A percentile compares a stretch with the other conserved stretches of the same genome.
Conservation (phyloP, 2,797 vertebrate genomes). For the Labroides dimidiatus region DNA sequence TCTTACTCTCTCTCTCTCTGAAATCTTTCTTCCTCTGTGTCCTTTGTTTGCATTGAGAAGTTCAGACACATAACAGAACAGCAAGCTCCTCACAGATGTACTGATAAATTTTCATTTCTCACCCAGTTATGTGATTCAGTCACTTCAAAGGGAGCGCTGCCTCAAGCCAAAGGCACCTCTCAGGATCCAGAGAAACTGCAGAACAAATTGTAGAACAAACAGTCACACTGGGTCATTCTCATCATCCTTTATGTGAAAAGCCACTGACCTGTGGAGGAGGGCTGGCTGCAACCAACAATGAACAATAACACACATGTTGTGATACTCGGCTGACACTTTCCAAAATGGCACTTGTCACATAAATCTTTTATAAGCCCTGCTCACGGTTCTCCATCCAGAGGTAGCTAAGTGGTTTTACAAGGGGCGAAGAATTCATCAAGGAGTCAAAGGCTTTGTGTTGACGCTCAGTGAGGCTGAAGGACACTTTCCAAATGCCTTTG, state of each 20-base stretch:
- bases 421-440: slow-evolving; percentile 45
- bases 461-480: slow-evolving; percentile 23
- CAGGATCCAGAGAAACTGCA: slow-evolving; percentile 73
- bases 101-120: slow-evolving; percentile 84
- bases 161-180: slow-evolving; percentile 75
- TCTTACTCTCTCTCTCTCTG: too few species aligned
- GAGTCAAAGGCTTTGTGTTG: slow-evolving; percentile 35
- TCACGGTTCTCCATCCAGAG: slow-evolving; percentile 41
- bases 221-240: slow-evolving; percentile 78
- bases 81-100: slow-evolving; percentile 74
- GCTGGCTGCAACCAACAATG: slow-evolving; percentile 54
- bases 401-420: slow-evolving; percentile 36
- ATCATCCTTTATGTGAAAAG: slow-evolving; percentile 71
- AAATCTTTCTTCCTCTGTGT: slow-evolving; percentile 20
- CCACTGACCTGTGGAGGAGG: slow-evolving; percentile 59
- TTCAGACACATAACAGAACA: slow-evolving; percentile 56
- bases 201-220: slow-evolving; percentile 86
- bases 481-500: slow-evolving; percentile 27
- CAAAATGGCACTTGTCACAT: slow-evolving; percentile 59
- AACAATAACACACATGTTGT: slow-evolving; percentile 68
- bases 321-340: slow-evolving; percentile 58
- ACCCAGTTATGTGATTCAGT: slow-evolving; percentile 72
- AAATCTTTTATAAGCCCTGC: slow-evolving; percentile 53
- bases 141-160: slow-evolving; percentile 44
- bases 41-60: slow-evolving; percentile 17